phyloP scores from a whole-genome alignment of 2,113 vertebrate genomes.

The Cervus canadensis region DNA sequence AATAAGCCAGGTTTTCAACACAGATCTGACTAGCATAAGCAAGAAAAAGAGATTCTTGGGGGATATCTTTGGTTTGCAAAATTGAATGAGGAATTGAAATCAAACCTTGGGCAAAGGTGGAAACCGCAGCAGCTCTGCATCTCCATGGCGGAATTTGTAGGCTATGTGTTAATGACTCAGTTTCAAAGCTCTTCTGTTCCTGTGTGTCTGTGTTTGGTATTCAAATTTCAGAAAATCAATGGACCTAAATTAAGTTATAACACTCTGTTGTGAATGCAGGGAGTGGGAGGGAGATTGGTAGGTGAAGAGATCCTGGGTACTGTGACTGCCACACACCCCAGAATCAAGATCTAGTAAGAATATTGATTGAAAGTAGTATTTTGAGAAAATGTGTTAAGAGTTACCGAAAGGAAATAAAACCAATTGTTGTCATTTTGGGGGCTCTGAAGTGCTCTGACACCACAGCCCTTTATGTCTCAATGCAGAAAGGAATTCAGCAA shows the following conservation, averaged over 20 bases:
- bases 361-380: background rate
- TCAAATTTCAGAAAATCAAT: background rate
- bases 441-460: background rate
- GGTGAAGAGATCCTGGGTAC: background rate
- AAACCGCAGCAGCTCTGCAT: background rate
- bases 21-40: background rate
- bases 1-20: constrained; percentile 15
- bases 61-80: background rate
- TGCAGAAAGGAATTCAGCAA: background rate
- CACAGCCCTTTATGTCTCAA: background rate
- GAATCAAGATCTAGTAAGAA: background rate
- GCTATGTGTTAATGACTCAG: background rate
- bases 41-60: background rate
- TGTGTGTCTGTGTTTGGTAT: background rate
- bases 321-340: background rate
- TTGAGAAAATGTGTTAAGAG: background rate
- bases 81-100: background rate
- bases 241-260: background rate
- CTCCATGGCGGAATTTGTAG: background rate
- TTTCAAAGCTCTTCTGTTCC: background rate
- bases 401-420: background rate
- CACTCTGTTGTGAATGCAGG: background rate
- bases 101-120: background rate
- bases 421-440: background rate
- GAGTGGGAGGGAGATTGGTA: background rate